Conservation (phyloP, 2,797 vertebrate species). For the Muscicapa striata region DNA sequence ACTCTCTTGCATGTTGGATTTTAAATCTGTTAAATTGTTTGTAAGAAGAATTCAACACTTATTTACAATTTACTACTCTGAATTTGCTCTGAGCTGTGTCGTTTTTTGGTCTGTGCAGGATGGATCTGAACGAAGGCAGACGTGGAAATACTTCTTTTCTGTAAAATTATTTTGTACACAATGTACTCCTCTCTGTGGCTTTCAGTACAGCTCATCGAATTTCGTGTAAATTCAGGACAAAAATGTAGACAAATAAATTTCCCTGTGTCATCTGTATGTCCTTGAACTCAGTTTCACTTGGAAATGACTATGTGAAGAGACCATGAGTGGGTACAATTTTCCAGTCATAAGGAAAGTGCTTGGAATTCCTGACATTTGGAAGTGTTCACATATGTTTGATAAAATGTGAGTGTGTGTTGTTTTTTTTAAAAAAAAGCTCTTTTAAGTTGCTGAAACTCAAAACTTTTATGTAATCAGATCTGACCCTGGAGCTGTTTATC, state of each 20-base stretch:
- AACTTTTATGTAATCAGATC: background rate
- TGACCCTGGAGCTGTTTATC: background rate
- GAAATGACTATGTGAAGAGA: background rate
- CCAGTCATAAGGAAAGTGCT: background rate
- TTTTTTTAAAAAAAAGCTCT: background rate
- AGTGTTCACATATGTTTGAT: background rate
- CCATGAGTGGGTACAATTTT: background rate
- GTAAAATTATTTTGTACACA: background rate
- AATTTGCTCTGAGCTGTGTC: background rate
- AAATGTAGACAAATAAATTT: background rate
- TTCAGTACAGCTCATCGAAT: background rate
- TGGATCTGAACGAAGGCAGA: background rate
- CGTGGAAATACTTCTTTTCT: background rate
- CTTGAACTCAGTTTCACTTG: constrained; percentile 21
- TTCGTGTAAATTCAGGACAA: background rate
- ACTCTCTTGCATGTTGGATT: background rate
- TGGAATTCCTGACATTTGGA: constrained; percentile 3
- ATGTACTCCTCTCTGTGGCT: background rate
- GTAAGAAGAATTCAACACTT: background rate
- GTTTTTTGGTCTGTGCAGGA: background rate
- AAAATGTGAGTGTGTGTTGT: background rate
- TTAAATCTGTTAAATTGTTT: background rate
- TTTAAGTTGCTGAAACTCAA: background rate
- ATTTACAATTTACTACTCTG: background rate
- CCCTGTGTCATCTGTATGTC: background rate